Conservation (phyloP, 1,140 invertebrate species). For the Metaphire vulgaris region DNA sequence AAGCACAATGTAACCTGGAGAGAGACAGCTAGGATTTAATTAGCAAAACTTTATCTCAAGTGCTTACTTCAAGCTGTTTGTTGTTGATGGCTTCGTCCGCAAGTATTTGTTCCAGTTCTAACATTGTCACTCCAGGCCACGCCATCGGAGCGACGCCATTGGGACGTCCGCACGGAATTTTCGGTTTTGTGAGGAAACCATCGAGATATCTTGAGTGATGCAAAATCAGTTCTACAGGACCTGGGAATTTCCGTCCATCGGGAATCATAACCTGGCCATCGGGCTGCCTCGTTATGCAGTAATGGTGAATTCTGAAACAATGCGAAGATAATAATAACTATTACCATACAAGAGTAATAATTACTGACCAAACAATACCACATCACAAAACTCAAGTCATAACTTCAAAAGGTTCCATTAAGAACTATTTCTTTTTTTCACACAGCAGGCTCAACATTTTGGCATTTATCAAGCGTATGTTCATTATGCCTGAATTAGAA, state of each 20-base stretch:
- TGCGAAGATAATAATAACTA: neutral
- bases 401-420: neutral
- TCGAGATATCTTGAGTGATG: conserved; percentile 41
- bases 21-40: no score
- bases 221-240: conserved; percentile 47
- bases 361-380: neutral
- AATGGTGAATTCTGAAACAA: conserved; percentile 45
- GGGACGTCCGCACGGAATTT: conserved; percentile 44
- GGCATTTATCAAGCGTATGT: neutral
- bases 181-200: conserved; percentile 48
- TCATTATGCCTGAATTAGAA: no score
- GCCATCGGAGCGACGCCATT: conserved; percentile 46
- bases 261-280: conserved; percentile 48
- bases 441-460: neutral
- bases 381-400: neutral
- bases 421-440: neutral
- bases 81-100: conserved; percentile 40
- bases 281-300: conserved; percentile 47
- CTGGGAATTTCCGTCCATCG: conserved; percentile 43
- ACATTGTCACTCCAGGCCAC: conserved; percentile 52
- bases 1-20: neutral
- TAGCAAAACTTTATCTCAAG: neutral
- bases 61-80: conserved; percentile 26
- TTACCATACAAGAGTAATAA: neutral
- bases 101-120: conserved; percentile 49